A percentile compares a stretch with the other conserved stretches of the same genome.
Evolutionary conservation across 1,140 invertebrate genomes (phyloP).

Genomic region (Sinonovacula constricta): DNA sequence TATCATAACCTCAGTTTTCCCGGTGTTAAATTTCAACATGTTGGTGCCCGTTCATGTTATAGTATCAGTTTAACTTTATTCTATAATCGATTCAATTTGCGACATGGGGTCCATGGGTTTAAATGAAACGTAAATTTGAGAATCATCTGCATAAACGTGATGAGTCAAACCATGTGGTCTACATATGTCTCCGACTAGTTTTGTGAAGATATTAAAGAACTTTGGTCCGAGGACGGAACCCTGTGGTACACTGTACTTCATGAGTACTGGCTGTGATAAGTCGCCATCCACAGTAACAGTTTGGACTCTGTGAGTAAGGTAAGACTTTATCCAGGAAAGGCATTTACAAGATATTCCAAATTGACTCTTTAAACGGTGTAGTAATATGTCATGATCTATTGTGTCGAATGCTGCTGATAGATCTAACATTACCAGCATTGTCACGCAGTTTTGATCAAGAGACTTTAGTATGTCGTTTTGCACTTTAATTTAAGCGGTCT

Average conservation of each 20-base stretch:
- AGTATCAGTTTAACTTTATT: too few species aligned
- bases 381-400: slow-evolving; percentile 14
- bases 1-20: too few species aligned
- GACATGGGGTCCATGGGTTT: slow-evolving; percentile 24
- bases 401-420: slow-evolving; percentile 28
- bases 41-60: too few species aligned
- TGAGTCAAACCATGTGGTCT: neutral
- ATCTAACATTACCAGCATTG: slow-evolving; percentile 13
- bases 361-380: slow-evolving; percentile 8
- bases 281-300: slow-evolving; percentile 11
- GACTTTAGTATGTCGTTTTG: slow-evolving; percentile 11
- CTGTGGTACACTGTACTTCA: slow-evolving; percentile 12
- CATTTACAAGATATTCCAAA: slow-evolving; percentile 14
- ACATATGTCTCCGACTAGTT: slow-evolving; percentile 6
- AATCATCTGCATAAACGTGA: slow-evolving; percentile 24
- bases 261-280: slow-evolving; percentile 18
- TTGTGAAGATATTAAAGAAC: slow-evolving; percentile 9
- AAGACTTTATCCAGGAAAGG: slow-evolving; percentile 8
- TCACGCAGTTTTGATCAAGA: slow-evolving; percentile 9
- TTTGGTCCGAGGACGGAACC: slow-evolving; percentile 15
- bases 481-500: slow-evolving; percentile 18
- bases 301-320: slow-evolving; percentile 13
- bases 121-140: slow-evolving; percentile 15
- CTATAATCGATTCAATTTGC: too few species aligned
- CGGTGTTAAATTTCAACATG: too few species aligned